Evolutionary conservation across 2,888 invertebrate species (phyloP).

Genomic region (Ecdyonurus torrentis): DNA sequence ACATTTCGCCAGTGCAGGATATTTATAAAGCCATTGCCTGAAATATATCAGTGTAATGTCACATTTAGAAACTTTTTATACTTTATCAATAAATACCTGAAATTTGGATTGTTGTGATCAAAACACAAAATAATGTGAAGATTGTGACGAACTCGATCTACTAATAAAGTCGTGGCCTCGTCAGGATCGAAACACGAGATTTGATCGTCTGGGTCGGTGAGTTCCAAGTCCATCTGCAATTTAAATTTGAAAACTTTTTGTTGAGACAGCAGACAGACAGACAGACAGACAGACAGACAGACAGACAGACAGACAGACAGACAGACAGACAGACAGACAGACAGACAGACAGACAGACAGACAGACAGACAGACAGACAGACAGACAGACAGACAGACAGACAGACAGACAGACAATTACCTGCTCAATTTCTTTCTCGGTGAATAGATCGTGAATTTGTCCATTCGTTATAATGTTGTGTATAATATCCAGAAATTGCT

Average conservation of each 20-base stretch:
- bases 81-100: constrained; percentile 26
- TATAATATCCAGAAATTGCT: constrained; percentile 71
- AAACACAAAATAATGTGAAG: constrained; percentile 71
- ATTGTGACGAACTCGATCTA: constrained; percentile 56
- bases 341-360: no score
- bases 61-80: constrained; percentile 3
- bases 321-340: no score
- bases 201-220: no score
- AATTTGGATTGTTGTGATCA: constrained; percentile 75
- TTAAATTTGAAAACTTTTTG: no score
- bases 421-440: constrained; percentile 76
- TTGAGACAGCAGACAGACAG: no score
- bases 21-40: constrained; percentile 67
- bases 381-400: no score
- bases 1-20: constrained; percentile 72
- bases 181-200: constrained; percentile 27
- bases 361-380: no score
- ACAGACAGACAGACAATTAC: constrained; percentile 33
- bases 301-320: no score
- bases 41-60: constrained; percentile 8
- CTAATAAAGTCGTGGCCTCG: constrained; percentile 53
- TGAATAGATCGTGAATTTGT: constrained; percentile 75
- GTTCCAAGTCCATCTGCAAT: no score
- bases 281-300: no score
- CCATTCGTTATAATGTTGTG: constrained; percentile 79